Evolutionary conservation across 2,797 vertebrate genomes (phyloP), one percentile per base, ranked within the genome.

Genomic region (Dendrocincla fuliginosa): DNA sequence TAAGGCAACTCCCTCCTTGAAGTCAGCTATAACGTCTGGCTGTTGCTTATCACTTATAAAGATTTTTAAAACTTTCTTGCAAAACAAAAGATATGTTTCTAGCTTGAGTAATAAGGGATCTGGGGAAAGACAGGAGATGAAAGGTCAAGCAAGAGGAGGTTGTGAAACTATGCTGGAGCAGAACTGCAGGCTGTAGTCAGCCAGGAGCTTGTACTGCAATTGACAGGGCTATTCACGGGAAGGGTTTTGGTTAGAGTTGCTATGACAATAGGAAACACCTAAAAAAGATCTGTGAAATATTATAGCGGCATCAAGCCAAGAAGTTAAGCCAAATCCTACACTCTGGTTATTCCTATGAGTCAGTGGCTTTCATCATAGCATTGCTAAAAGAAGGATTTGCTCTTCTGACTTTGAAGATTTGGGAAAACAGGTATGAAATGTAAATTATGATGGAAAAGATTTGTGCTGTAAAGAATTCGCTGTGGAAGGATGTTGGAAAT

Each of bases 261-360:
- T 95, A 98, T 97, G 96, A 97, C 95, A 96, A 94, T 97, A 88
- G 93, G 83, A 97, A 98, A 97, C 95, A 97, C 95, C 97, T 96
- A 93, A 95, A 97, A 97, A 95, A 93, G 95, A 95, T 97, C 97
- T 97, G 95, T 97, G 97, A 96, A 96, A 95, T 70, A 74, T 92
- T 95, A 70, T 64, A 75, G 95, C 2, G 49, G 94, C 94, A 7
- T 73, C 77, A 63, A 93, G 89, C 84, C 96, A 97, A 96, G 93
- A 81, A 88, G 63, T 81, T 84, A 90, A 94, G 79, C 57, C 64
- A 91, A 94, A 90, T 94, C 67, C 78, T 69, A 70, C 6, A 10
- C 83, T 69, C 56, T 59, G 47, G 79, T 94, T 94, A 59, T 73
- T 80, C 71, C 73, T 73, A 13, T 80, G 93, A 89, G 82, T 95